Evolutionary conservation across 2,113 vertebrate species (phyloP), one percentile per base, ranked within the genome.

Genomic region (Beaufortia kweichowensis): DNA sequence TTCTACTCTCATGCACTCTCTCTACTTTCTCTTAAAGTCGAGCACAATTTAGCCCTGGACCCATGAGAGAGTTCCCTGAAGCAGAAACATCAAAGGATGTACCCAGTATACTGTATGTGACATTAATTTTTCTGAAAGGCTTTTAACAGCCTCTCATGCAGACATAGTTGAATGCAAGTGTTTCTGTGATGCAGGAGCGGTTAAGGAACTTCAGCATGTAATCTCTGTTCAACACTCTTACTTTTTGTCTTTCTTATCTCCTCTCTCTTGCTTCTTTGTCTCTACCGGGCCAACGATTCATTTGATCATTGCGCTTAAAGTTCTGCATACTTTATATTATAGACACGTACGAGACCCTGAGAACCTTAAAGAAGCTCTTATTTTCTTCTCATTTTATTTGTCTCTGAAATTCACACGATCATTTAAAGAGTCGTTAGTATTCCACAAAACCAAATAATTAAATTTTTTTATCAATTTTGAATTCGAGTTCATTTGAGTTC

Each of bases 81-180:
- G 67, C 28, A 55, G 28, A 69, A 69, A 69, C 66, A 69, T 69
- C 66, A 69, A 11, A 33, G 9, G 0, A 23, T 33, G 28, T 67
- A n/a, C 19, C 26, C 8, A 4, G 46, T 48, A 50, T 53, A n/a
- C n/a, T n/a, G n/a, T n/a, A 68, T 53, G 46, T 53, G 46, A 68
- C 66, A 68, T 68, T 7, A 23, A 53, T 68, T 68, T 31, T 29
- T 19, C 46, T 68, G 26, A 53, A 68, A 33, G 46, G 28, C 46
- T 68, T 68, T 29, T 68, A 53, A 68, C 66, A 68, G 66, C 19
- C 17, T 26, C 43, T 53, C 19, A 33, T 68, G 17, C 66, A 53
- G 43, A 65, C 26, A 31, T 50, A 2, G 11, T 23, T 53, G 26
- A 50, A 53, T 31, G 66, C 26, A 50, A 68, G 26, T 68, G 46